Evolutionary conservation across 2,888 invertebrate genomes (phyloP), one percentile per base, ranked within the genome.

Genomic region (Empis livida): DNA sequence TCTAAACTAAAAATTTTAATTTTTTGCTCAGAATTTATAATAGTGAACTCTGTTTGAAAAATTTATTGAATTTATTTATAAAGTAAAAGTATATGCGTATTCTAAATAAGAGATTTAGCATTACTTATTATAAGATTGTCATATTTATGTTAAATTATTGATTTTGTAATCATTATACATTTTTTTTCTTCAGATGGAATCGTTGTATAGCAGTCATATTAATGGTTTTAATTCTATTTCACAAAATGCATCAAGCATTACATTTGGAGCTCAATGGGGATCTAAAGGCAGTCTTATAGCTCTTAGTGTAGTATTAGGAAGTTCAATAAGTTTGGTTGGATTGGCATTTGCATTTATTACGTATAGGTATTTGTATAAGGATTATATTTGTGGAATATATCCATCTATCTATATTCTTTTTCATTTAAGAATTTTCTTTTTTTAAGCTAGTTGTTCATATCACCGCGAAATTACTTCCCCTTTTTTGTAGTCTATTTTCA

Each of bases 331-430:
- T 32, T 67, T 80, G 46, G 80, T 80, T 31, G 80, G 79, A 16
- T 71, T 80, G 40, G 79, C 80, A 42, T 80, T 80, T 62, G 79
- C 80, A 51, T 80, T 80, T 67, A 80, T 80, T 56, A 80, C 80
- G 3, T 80, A 80, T 71, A 80, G 80, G 80, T 79, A 65, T 50
- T 47, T 52, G 70, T 72, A 45, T 41, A 14, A 40, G n/a, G n/a
- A 32, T 42, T 20, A 20, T 20, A 20, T 17, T 27, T 30, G 42
- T 37, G 3, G n/a, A 37, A 3, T 5, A 5, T 42, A 49, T 42
- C 42, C 46, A 39, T 43, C 16, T 32, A 49, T 48, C 45, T 41
- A n/a, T n/a, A n/a, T 23, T 37, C 37, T 37, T n/a, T 14, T 37
- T 8, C 8, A n/a, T 14, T n/a, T n/a, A n/a, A n/a, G n/a, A n/a